These are phyloP conservation scores for Anas capensis DNA, from an alignment of 2,797 vertebrate species.

Conservation along the genomic window DNA sequence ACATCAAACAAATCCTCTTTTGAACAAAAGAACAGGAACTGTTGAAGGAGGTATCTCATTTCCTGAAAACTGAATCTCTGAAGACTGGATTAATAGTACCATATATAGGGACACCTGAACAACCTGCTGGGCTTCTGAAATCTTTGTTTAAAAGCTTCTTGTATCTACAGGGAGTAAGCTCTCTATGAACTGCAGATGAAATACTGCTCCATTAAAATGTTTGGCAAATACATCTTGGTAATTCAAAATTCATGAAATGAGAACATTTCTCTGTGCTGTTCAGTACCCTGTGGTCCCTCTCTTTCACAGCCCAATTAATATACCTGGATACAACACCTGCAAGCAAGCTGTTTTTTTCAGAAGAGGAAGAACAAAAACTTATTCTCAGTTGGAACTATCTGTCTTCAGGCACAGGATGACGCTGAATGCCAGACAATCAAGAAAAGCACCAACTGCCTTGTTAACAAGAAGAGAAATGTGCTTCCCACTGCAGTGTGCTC, in stretches of 20 bases:
- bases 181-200: neutral
- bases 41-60: constrained; percentile 3
- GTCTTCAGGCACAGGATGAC: neutral
- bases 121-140: neutral
- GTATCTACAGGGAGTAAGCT: neutral
- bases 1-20: neutral
- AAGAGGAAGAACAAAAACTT: neutral
- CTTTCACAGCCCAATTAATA: neutral
- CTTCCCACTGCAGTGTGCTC: neutral
- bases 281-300: neutral
- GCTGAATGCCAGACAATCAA: neutral
- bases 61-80: neutral
- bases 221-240: neutral
- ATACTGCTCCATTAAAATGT: neutral
- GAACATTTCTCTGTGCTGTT: neutral
- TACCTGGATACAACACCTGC: neutral
- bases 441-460: neutral
- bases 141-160: neutral
- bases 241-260: neutral
- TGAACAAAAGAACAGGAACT: neutral
- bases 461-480: neutral
- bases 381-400: neutral
- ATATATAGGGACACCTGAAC: neutral
- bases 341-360: neutral
- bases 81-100: neutral